Conservation (phyloP, 2,113 vertebrate species). For the Hippocampus comes region DNA sequence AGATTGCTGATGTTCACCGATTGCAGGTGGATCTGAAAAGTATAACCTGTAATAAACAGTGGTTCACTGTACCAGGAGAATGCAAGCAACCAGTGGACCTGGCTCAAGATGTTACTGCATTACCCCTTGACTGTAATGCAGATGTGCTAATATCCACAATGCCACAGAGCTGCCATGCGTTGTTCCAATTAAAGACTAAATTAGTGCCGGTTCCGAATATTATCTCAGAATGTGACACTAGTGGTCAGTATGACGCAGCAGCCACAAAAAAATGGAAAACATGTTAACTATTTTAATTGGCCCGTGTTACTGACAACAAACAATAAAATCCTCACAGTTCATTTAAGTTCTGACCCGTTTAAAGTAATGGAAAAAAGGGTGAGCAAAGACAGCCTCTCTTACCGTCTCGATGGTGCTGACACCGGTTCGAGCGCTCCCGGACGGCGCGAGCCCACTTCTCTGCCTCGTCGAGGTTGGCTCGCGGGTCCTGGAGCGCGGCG, state of each 20-base stretch:
- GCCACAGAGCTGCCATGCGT: neutral
- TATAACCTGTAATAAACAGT: no score
- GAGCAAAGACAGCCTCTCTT: conserved; percentile 14
- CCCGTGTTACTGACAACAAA: neutral
- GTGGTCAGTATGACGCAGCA: neutral
- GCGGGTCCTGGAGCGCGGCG: conserved; percentile 47
- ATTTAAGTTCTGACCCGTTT: neutral
- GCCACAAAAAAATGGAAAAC: neutral
- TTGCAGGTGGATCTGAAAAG: no score
- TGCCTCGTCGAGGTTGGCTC: conserved; percentile 68
- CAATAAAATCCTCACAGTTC: neutral
- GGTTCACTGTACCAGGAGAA: no score
- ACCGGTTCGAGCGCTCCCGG: conserved; percentile 45
- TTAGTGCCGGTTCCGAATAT: neutral
- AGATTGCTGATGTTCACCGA: no score
- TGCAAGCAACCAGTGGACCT: no score
- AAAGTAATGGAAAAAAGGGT: neutral
- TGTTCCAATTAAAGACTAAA: neutral
- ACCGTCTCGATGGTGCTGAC: conserved; percentile 55
- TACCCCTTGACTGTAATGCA: no score
- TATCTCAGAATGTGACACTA: neutral
- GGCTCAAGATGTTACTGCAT: no score
- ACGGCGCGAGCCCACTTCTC: conserved; percentile 69
- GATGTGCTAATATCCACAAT: neutral
- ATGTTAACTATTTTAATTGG: neutral